phyloP scores from a whole-genome alignment of 2,888 invertebrate species.

The Laspeyria flexula region DNA sequence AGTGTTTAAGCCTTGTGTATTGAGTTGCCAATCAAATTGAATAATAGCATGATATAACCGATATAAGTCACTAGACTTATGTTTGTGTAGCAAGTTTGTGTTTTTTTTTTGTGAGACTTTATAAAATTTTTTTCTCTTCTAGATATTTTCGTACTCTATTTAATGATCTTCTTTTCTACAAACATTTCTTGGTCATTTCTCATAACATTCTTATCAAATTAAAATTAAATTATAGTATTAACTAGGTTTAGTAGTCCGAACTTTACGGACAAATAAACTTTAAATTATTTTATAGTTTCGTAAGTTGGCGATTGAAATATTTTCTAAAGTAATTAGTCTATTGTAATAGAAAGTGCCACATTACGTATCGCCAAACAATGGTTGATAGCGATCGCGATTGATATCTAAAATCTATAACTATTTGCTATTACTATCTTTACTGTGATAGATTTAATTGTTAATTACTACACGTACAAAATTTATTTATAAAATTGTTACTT shows the following conservation, averaged over 20 bases:
- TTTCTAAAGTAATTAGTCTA: conserved; percentile 47
- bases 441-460: conserved; percentile 70
- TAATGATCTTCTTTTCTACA: too few relatives aligned
- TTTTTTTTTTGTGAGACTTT: too few relatives aligned
- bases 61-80: not conserved
- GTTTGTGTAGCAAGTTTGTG: not conserved
- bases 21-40: not conserved
- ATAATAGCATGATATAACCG: not conserved
- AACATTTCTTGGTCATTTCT: too few relatives aligned
- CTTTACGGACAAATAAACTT: conserved; percentile 15
- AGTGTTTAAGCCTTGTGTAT: not conserved
- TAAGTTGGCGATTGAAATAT: conserved; percentile 35
- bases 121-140: too few relatives aligned
- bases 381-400: conserved; percentile 49
- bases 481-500: conserved; percentile 48
- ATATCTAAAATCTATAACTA: conserved; percentile 42
- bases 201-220: too few relatives aligned
- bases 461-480: conserved; percentile 23
- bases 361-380: conserved; percentile 43
- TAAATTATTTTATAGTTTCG: conserved; percentile 40
- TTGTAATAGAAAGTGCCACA: conserved; percentile 70
- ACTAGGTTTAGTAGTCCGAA: not conserved
- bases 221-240: too few relatives aligned
- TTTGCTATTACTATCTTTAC: conserved; percentile 47
- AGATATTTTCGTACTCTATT: too few relatives aligned